Conservation (phyloP, 2,113 vertebrate species). For the Dromaius novaehollandiae region DNA sequence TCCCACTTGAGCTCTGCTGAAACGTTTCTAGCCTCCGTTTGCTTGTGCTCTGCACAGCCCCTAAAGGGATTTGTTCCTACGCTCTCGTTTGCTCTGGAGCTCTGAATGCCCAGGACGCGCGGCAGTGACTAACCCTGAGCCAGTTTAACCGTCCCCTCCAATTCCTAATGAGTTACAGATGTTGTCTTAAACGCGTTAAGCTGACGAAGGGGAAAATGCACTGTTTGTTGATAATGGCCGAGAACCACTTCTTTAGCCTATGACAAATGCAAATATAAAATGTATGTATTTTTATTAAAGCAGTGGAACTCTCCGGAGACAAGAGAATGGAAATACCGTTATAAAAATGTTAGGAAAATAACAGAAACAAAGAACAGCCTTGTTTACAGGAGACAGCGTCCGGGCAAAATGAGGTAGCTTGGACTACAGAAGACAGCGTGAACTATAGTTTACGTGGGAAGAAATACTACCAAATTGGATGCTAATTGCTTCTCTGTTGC, state of each 20-base stretch:
- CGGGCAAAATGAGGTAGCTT: not conserved
- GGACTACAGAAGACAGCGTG: not conserved
- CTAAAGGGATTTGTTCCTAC: not conserved
- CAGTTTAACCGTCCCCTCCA: not conserved
- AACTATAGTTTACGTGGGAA: not conserved
- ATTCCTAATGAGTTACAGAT: not conserved
- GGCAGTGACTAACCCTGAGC: not conserved
- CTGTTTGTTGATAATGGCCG: constrained; percentile 9
- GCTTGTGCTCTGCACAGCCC: not conserved
- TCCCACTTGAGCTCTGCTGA: not conserved
- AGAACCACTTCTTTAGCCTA: constrained; percentile 20
- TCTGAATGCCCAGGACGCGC: not conserved
- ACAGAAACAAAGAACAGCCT: not conserved
- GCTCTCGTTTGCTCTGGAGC: not conserved
- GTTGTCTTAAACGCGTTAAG: not conserved
- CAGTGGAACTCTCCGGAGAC: not conserved
- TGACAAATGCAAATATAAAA: not conserved
- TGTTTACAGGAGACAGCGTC: not conserved
- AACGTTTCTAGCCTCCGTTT: not conserved
- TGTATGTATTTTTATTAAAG: not conserved
- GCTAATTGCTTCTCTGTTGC: not conserved
- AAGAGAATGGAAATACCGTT: constrained; percentile 14
- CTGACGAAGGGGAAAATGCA: not conserved
- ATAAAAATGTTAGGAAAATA: not conserved
- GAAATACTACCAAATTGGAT: not conserved